Base-by-base conservation (phyloP, 2,797 vertebrate genomes). In the Arnoldichthys spilopterus region DNA sequence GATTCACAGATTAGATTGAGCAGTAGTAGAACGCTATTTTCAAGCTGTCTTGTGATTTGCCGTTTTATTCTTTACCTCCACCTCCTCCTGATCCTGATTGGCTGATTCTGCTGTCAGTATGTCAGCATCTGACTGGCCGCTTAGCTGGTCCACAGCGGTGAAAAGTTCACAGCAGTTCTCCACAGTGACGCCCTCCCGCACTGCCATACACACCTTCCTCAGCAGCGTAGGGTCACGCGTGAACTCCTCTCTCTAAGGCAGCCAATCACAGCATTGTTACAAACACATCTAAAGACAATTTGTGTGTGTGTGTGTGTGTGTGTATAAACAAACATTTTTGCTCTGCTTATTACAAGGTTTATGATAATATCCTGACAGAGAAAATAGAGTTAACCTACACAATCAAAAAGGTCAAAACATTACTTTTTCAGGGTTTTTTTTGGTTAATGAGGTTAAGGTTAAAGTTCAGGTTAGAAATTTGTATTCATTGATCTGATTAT, bases 91-190 rank as follows among this genome's bases (percentile, higher is more conserved):
- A 15, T 49, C 45, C 66, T 72, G 83, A 59, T 22, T 30, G 51
- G 40, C 70, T 13, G 70, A 32, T 30, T 80, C 66, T n/a, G 79
- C 37, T 47, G 72, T 62, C 24, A 80, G 64, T 47, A 70, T 22
- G 28, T 78, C 82, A 49, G 87, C 82, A 18, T 88, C 90, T 45
- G 67, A 16, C 4, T 86, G 86, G 13, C 87, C 88, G 45, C 88
- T 87, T 82, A 98, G 90, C 0, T 16, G 82, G 85, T 96, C 91
- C 86, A 97, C 90, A 37, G 96, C 94, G 78, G 93, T 85, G 86
- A 96, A 95, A 53, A 96, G 94, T 79, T 92, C 91, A 84, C 96
- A 97, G 87, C 95, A 95, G 87, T 96, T 97, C 82, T 97, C 95
- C 85, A 94, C 95, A n/a, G 91, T 95, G 84, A 96, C 90, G 7